phyloP scores from a whole-genome alignment of 2,113 vertebrate species.

The Solea solea region DNA sequence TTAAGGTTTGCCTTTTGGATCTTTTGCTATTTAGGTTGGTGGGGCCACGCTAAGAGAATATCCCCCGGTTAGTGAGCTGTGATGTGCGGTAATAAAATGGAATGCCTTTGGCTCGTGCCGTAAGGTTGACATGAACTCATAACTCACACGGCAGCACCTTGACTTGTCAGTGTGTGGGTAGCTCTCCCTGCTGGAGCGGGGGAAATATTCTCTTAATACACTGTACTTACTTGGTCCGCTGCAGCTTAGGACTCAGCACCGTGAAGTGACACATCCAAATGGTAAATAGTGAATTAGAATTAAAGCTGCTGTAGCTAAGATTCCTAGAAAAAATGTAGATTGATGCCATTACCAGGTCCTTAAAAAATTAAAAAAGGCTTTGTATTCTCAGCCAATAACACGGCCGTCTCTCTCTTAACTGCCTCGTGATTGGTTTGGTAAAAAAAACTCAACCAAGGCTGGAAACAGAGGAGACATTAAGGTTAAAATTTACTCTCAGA shows the following conservation, averaged over 20 bases:
- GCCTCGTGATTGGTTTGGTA: too few species aligned
- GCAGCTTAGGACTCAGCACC: neutral
- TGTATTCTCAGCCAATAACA: too few species aligned
- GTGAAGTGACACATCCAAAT: neutral
- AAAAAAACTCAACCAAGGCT: too few species aligned
- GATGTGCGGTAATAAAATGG: conserved; percentile 49
- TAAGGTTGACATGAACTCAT: conserved; percentile 54
- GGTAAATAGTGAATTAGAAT: neutral
- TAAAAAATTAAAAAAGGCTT: too few species aligned
- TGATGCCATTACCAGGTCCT: too few species aligned
- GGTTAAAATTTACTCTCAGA: too few species aligned
- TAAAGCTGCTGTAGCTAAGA: neutral
- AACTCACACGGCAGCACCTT: conserved; percentile 54
- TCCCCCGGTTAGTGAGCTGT: conserved; percentile 47
- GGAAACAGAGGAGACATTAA: too few species aligned
- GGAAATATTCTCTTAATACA: conserved; percentile 45
- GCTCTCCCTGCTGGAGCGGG: conserved; percentile 24
- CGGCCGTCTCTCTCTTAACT: too few species aligned
- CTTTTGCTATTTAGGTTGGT: conserved; percentile 57
- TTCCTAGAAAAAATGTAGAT: neutral
- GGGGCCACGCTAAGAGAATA: conserved; percentile 54
- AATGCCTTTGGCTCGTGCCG: conserved; percentile 44
- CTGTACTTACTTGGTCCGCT: conserved; percentile 6
- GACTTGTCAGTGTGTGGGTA: conserved; percentile 57
- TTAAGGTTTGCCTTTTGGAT: conserved; percentile 70